Base-by-base conservation (phyloP, 2,797 vertebrate genomes). In the Melanotaenia pygmaea region DNA sequence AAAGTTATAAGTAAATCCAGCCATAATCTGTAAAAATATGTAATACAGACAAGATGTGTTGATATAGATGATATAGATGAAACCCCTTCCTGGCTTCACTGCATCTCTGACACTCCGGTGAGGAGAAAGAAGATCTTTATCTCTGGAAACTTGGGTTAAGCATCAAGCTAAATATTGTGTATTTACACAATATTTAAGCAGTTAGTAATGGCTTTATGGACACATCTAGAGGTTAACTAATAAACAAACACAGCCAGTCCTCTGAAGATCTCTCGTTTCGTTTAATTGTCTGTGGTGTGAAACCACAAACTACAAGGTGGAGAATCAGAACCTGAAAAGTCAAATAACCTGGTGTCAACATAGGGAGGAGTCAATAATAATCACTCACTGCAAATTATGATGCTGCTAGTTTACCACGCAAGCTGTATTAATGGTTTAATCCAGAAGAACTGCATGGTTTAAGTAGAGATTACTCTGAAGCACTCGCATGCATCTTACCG, bases 401-500 rank as follows among this genome's bases (percentile, higher is more conserved):
- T 51, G 50, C 50, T 12, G 22, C 10, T 24, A 53, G 50, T 57
- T 57, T 18, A 6, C 32, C 28, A 57, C 1, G 1, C 54, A 57
- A 20, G 54, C 54, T 14, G 26, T 30, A 2, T 53, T 30, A 56
- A 14, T 16, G 5, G 5, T 34, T 16, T 1, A 1, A 1, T 53
- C 4, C 18, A 22, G 18, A 50, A 9, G 45, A 4, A n/a, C 9
- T 22, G n/a, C 20, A n/a, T 7, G 7, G 18, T n/a, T 47, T 20
- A 5, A 11, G 47, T 11, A 67, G 45, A 57, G 3, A 8, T 30
- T 0, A n/a, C 6, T 8, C 56, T 28, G 13, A 11, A 22, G 28
- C 38, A 24, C 3, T 68, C 66, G 59, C 83, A 70, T 81, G 72
- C 84, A 76, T 87, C 94, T 98, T 97, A 99, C 98, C 97, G 91